Conservation (phyloP, 2,113 vertebrate species). For the Rana temporaria region DNA sequence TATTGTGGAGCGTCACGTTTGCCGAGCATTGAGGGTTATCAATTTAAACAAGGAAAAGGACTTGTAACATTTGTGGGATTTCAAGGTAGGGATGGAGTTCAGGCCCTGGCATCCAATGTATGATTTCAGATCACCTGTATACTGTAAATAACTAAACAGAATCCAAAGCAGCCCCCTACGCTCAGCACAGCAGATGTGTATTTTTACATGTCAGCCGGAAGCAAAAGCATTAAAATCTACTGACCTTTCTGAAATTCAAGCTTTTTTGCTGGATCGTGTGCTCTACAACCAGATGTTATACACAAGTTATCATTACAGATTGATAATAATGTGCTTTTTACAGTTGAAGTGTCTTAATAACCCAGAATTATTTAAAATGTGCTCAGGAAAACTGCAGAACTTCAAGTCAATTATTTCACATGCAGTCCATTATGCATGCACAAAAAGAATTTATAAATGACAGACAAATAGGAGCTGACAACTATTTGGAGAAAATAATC, state of each 20-base stretch:
- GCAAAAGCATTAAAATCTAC: background rate
- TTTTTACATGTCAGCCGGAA: slow-evolving; percentile 2
- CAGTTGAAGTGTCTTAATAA: slow-evolving; percentile 33
- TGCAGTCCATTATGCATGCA: slow-evolving; percentile 23
- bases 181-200: background rate
- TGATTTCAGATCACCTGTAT: too few relatives aligned
- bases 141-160: too few relatives aligned
- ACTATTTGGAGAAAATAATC: background rate
- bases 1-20: too few relatives aligned
- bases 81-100: too few relatives aligned
- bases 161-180: background rate
- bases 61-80: too few relatives aligned
- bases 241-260: slow-evolving; percentile 19
- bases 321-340: slow-evolving; percentile 27
- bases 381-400: background rate
- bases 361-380: slow-evolving; percentile 35
- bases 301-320: slow-evolving; percentile 13
- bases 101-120: too few relatives aligned
- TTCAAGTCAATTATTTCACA: slow-evolving; percentile 11
- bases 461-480: background rate
- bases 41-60: too few relatives aligned
- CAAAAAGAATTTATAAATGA: background rate
- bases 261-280: slow-evolving; percentile 10
- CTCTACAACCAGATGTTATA: background rate
- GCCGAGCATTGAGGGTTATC: too few relatives aligned